These are phyloP conservation scores for Anarrhichthys ocellatus DNA, from an alignment of 2,113 vertebrate species.

Conservation along the genomic window DNA sequence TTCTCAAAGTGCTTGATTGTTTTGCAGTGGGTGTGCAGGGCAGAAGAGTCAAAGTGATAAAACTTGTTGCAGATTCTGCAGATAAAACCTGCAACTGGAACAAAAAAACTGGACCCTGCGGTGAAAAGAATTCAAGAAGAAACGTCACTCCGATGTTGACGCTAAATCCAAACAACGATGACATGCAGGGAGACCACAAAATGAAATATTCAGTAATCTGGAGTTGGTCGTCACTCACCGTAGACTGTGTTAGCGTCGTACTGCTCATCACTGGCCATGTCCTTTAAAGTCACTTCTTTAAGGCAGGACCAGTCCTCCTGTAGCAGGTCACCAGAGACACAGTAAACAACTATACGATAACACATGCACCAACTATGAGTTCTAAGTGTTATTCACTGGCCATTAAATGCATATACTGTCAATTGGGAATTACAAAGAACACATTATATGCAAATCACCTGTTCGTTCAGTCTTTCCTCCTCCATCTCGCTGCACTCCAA, in stretches of 20 bases:
- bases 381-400: not conserved
- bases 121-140: conserved; percentile 9
- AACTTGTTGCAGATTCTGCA: conserved; percentile 95
- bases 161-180: not conserved
- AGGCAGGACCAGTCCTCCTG: conserved; percentile 71
- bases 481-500: conserved; percentile 79
- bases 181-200: not conserved
- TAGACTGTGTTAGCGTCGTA: conserved; percentile 87
- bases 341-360: not conserved
- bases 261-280: conserved; percentile 76
- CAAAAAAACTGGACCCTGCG: conserved; percentile 92
- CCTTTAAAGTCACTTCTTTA: conserved; percentile 77
- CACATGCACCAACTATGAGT: not conserved
- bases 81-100: conserved; percentile 93
- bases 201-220: not conserved
- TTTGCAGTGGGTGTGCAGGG: conserved; percentile 92
- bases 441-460: conserved; percentile 54
- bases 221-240: conserved; percentile 81
- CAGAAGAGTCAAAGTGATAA: conserved; percentile 91
- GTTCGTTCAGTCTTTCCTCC: conserved; percentile 69
- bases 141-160: not conserved
- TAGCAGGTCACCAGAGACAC: conserved; percentile 4
- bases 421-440: not conserved
- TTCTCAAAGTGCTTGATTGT: conserved; percentile 94
- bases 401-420: not conserved